These are phyloP conservation scores for Capra hircus DNA, from an alignment of 2,113 vertebrate genomes.

Conservation along the genomic window DNA sequence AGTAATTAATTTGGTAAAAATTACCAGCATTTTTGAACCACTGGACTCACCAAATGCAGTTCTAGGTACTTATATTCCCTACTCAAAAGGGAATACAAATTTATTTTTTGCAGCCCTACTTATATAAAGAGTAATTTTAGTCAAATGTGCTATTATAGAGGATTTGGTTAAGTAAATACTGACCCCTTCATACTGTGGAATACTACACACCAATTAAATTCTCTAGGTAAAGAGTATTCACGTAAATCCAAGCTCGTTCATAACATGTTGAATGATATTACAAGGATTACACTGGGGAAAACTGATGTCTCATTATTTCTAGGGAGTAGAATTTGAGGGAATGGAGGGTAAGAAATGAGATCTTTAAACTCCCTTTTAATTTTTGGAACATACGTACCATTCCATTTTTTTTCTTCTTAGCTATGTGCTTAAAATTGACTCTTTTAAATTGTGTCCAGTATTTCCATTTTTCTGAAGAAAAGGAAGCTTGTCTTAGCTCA, in stretches of 20 bases:
- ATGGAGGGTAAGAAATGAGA: not conserved
- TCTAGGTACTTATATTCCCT: not conserved
- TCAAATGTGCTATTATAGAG: not conserved
- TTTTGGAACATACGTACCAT: not conserved
- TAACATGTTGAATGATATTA: not conserved
- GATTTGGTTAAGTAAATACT: not conserved
- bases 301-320: not conserved
- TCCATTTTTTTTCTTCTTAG: not conserved
- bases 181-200: not conserved
- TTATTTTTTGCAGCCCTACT: not conserved
- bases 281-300: not conserved
- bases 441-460: not conserved
- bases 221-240: not conserved
- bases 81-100: not conserved
- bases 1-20: not conserved
- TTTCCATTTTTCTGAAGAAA: not conserved
- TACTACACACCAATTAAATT: not conserved
- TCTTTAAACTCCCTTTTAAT: not conserved
- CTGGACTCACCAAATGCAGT: not conserved
- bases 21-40: not conserved
- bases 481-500: not conserved
- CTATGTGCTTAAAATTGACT: not conserved
- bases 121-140: not conserved
- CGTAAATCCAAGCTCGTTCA: not conserved
- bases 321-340: not conserved